Percentiles rank a stretch among this genome's conserved stretches.
Evolutionary conservation across 2,888 invertebrate species (phyloP).

Genomic region (Smittia sp.): DNA sequence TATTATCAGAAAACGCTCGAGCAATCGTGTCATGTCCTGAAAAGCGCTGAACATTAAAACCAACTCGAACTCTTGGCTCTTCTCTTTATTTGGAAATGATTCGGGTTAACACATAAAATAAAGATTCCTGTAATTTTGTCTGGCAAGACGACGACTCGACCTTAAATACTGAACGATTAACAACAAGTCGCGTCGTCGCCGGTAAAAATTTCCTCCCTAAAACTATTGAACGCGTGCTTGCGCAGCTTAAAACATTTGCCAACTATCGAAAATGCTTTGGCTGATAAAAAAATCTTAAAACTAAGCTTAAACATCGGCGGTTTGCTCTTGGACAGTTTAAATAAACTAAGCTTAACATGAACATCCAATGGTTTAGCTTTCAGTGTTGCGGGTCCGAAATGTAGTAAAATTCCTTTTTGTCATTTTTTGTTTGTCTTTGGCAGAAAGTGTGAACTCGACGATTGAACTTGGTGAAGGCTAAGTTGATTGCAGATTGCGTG

Average conservation of each 20-base stretch:
- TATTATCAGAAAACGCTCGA: too few species aligned
- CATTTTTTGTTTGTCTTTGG: not conserved
- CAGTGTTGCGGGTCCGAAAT: too few species aligned
- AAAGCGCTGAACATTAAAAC: too few species aligned
- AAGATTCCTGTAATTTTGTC: constrained; percentile 2
- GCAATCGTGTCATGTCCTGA: not conserved
- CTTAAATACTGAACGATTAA: not conserved
- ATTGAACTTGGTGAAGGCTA: not conserved
- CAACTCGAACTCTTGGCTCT: not conserved
- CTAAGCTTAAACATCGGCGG: not conserved
- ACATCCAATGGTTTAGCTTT: too few species aligned
- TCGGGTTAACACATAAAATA: not conserved
- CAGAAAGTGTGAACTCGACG: not conserved
- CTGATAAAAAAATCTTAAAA: not conserved
- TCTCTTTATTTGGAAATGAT: constrained; percentile 1
- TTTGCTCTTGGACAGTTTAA: not conserved
- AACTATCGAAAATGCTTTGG: not conserved
- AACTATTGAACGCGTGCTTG: not conserved
- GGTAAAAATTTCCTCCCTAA: not conserved
- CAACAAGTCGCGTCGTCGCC: not conserved
- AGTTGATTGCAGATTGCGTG: not conserved
- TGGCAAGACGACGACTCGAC: not conserved
- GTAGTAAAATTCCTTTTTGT: too few species aligned
- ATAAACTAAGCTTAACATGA: too few species aligned
- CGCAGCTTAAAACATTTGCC: not conserved